Percentiles rank a stretch among this genome's conserved stretches.
Conservation (phyloP, 2,888 invertebrate genomes). For the Embidobia sp. region DNA sequence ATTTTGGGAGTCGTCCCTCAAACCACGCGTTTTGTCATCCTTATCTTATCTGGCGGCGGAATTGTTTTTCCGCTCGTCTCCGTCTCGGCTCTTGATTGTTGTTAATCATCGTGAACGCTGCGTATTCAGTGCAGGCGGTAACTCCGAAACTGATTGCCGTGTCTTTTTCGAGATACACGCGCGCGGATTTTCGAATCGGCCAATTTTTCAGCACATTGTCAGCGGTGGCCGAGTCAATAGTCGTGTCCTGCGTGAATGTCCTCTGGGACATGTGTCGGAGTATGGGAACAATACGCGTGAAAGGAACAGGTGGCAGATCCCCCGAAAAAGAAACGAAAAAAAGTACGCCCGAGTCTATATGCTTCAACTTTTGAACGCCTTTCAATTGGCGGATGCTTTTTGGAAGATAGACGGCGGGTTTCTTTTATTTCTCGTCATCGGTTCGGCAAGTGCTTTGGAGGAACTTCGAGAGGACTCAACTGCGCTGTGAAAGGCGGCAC, state of each 20-base stretch:
- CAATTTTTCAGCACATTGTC: slow-evolving; percentile 68
- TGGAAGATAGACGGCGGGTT: neutral
- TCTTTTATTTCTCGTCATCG: slow-evolving; percentile 38
- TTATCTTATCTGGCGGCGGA: slow-evolving; percentile 37
- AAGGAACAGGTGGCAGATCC: slow-evolving; percentile 66
- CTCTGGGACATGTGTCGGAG: slow-evolving; percentile 73
- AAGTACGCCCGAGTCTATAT: slow-evolving; percentile 74
- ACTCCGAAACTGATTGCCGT: slow-evolving; percentile 62
- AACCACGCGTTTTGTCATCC: slow-evolving; percentile 36
- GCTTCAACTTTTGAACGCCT: slow-evolving; percentile 72
- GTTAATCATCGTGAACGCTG: slow-evolving; percentile 63
- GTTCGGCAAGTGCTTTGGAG: slow-evolving; percentile 35
- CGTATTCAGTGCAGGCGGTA: slow-evolving; percentile 64
- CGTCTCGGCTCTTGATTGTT: slow-evolving; percentile 56
- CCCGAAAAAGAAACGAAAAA: slow-evolving; percentile 69
- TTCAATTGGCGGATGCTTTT: slow-evolving; percentile 71
- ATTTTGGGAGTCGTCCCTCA: slow-evolving; percentile 40
- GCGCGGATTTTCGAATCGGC: slow-evolving; percentile 63
- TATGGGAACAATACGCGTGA: slow-evolving; percentile 66
- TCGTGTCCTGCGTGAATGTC: no score
- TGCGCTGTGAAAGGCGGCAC: slow-evolving; percentile 48
- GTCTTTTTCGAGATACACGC: slow-evolving; percentile 55
- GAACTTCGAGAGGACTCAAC: slow-evolving; percentile 31
- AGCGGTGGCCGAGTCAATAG: slow-evolving; percentile 29
- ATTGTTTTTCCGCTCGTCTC: slow-evolving; percentile 62